Evolutionary conservation across 1,140 invertebrate genomes (phyloP).

Genomic region (Aplysia californica): DNA sequence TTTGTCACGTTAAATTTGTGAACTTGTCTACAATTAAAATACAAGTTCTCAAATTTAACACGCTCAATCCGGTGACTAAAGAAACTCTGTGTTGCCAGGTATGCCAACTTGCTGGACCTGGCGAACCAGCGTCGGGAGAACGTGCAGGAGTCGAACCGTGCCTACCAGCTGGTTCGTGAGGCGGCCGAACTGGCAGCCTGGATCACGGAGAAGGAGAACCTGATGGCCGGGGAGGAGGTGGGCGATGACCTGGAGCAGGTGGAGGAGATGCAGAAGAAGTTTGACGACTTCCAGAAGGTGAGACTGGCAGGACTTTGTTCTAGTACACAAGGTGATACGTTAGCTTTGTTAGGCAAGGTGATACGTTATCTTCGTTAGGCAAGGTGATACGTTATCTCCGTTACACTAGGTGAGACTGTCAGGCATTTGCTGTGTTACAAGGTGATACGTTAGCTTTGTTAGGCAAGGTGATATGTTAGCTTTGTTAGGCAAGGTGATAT

Average conservation of each 20-base stretch:
- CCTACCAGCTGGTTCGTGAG: constrained; percentile 96
- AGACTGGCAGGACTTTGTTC: too few species aligned
- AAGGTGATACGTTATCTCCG: too few species aligned
- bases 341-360: not conserved
- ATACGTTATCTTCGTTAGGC: too few species aligned
- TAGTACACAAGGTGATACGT: not conserved
- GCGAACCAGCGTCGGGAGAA: constrained; percentile 95
- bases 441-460: not conserved
- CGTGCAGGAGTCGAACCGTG: constrained; percentile 96
- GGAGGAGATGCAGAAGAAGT: constrained; percentile 99
- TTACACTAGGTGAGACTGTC: too few species aligned
- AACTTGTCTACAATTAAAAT: too few species aligned
- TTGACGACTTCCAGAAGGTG: constrained; percentile 94
- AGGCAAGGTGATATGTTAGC: too few species aligned
- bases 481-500: too few species aligned
- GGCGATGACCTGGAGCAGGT: constrained; percentile 86
- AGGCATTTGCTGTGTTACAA: not conserved
- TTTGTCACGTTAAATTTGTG: too few species aligned
- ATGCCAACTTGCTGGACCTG: constrained; percentile 88
- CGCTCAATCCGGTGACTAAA: too few species aligned
- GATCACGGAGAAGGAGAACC: constrained; percentile 94
- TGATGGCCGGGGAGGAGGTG: constrained; percentile 91
- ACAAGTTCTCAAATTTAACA: too few species aligned
- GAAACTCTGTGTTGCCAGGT: too few species aligned
- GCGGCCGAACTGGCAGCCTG: constrained; percentile 97